Evolutionary conservation across 2,113 vertebrate genomes (phyloP).

Genomic region (Pica pica): DNA sequence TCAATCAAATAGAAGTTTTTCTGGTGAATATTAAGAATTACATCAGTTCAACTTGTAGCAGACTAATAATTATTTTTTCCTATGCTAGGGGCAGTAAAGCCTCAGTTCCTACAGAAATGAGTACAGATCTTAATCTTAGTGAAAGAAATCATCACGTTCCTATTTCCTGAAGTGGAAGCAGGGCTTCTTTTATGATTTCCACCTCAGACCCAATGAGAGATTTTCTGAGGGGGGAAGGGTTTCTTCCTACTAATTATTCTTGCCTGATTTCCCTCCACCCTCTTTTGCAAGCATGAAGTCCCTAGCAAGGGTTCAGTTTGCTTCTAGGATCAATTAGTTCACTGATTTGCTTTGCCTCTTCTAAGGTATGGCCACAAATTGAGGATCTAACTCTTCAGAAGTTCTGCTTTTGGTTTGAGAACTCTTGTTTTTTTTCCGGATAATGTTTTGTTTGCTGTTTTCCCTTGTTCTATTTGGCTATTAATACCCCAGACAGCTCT

Average conservation of each 20-base stretch:
- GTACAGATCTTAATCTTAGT: not conserved
- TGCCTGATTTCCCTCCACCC: not conserved
- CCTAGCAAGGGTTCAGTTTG: not conserved
- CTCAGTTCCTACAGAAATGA: not conserved
- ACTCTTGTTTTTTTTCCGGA: not conserved
- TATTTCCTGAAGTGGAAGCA: not conserved
- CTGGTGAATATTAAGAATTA: not conserved
- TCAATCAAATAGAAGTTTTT: not conserved
- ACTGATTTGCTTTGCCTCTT: not conserved
- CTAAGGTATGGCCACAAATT: not conserved
- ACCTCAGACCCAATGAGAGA: not conserved
- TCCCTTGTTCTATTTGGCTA: not conserved
- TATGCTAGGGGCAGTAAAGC: not conserved
- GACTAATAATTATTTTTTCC: not conserved
- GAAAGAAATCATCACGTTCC: not conserved
- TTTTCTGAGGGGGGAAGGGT: not conserved
- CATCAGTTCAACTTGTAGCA: not conserved
- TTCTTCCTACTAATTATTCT: not conserved
- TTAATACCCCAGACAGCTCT: not conserved
- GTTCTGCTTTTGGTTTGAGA: not conserved
- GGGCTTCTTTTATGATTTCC: not conserved
- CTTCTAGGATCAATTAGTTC: not conserved
- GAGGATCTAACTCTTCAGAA: not conserved
- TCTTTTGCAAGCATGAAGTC: not conserved
- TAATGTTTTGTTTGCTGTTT: not conserved